phyloP scores from a whole-genome alignment of 64 coral and sea anemone genomes.

The Pocillopora damicornis region DNA sequence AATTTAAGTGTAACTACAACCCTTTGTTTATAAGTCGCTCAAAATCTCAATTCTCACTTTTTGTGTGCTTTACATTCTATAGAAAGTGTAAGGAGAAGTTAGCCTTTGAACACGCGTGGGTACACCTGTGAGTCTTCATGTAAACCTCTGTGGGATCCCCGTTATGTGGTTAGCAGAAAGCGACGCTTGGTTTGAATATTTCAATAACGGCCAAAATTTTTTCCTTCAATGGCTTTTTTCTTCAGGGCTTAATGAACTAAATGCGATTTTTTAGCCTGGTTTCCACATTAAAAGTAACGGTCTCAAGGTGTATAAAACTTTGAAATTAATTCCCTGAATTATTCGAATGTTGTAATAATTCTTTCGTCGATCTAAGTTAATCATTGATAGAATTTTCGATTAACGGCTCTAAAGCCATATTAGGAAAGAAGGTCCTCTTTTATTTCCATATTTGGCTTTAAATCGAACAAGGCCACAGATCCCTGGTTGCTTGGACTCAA shows the following conservation, averaged over 20 bases:
- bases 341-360: background rate
- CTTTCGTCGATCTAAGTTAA: background rate
- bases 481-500: background rate
- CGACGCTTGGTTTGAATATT: background rate
- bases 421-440: background rate
- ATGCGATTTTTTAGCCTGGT: too few relatives aligned
- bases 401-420: background rate
- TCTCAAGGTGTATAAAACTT: too few relatives aligned
- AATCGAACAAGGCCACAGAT: background rate
- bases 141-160: background rate
- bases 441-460: slow-evolving; percentile 6
- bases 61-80: background rate
- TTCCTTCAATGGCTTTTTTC: too few relatives aligned
- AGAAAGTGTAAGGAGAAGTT: background rate
- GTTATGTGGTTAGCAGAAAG: background rate
- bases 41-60: background rate
- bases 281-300: too few relatives aligned
- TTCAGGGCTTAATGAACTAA: too few relatives aligned
- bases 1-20: too few relatives aligned
- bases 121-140: background rate
- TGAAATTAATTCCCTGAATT: background rate
- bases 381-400: background rate
- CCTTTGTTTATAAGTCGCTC: background rate
- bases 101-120: background rate
- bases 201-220: background rate